Conservation (phyloP, 2,888 invertebrate genomes). For the Pediacus dermestoides region DNA sequence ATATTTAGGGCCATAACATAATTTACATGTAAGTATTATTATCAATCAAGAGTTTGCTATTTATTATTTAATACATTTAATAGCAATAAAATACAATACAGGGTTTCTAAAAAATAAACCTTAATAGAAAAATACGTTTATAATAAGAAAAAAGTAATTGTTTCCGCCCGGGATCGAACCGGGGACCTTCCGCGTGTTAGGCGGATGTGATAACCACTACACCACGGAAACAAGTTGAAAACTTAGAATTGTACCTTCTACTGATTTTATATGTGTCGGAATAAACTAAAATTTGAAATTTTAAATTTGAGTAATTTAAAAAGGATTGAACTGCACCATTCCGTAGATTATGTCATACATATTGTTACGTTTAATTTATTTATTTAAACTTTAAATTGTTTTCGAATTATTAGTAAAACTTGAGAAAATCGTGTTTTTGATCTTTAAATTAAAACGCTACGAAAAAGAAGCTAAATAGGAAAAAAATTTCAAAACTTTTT, state of each 20-base stretch:
- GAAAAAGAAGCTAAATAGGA: neutral
- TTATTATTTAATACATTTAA: too few species aligned
- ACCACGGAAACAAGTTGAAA: constrained; percentile 78
- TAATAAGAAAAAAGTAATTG: constrained; percentile 41
- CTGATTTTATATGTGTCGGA: too few species aligned
- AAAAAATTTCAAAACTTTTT: neutral
- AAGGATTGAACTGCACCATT: too few species aligned
- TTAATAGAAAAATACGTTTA: neutral
- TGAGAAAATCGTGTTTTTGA: neutral
- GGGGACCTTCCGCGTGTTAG: constrained; percentile 89
- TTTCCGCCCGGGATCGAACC: constrained; percentile 87
- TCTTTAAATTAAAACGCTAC: neutral
- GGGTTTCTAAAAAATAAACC: too few species aligned
- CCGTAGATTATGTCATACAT: too few species aligned
- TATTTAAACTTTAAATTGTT: neutral
- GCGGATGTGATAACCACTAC: constrained; percentile 91
- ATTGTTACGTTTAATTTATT: neutral
- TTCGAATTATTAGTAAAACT: neutral
- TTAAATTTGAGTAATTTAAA: too few species aligned
- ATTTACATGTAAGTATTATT: too few species aligned
- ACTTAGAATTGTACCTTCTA: too few species aligned
- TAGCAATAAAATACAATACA: too few species aligned
- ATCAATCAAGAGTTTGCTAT: too few species aligned
- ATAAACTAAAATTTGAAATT: too few species aligned
- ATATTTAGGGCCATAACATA: too few species aligned